These are phyloP conservation scores for Cryptotis parvus DNA, from an alignment of 2,113 vertebrate genomes.

Conservation along the genomic window DNA sequence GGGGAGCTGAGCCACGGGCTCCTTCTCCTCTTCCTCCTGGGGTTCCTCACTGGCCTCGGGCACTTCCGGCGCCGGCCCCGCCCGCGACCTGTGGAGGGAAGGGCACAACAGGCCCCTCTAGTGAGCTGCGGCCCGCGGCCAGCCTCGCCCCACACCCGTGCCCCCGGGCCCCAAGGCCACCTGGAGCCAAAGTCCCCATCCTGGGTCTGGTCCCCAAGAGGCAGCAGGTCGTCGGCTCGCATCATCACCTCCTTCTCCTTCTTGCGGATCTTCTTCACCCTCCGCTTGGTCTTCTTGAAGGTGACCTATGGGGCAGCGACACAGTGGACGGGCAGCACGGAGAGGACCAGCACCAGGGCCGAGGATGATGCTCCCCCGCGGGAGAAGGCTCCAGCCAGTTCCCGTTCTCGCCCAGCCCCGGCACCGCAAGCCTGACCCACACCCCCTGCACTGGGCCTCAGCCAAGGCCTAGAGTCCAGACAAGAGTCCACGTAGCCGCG, in stretches of 20 bases:
- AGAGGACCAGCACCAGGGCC: neutral
- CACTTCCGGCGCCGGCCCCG: slow-evolving; percentile 88
- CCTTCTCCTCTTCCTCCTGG: slow-evolving; percentile 55
- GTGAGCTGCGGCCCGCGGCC: neutral
- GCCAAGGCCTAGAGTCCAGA: too few species aligned
- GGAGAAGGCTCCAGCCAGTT: too few species aligned
- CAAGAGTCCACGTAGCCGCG: neutral
- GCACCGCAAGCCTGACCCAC: too few species aligned
- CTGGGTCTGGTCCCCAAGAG: slow-evolving; percentile 84
- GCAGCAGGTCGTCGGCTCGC: slow-evolving; percentile 81
- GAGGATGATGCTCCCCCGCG: neutral
- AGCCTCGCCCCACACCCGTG: neutral
- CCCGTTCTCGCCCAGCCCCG: neutral
- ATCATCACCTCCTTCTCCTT: slow-evolving; percentile 87
- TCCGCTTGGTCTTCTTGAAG: slow-evolving; percentile 93
- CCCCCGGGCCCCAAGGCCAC: neutral
- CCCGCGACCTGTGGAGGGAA: slow-evolving; percentile 67
- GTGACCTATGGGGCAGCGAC: slow-evolving; percentile 80
- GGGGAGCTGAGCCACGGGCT: neutral
- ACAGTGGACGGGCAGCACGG: fast-evolving
- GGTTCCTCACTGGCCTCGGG: slow-evolving; percentile 42
- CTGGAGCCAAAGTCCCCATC: slow-evolving; percentile 93
- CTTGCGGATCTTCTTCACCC: slow-evolving; percentile 93
- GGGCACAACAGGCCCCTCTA: neutral
- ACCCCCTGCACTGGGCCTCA: too few species aligned